These are phyloP conservation scores for Rachycentron canadum DNA, from an alignment of 2,797 vertebrate species.

Conservation along the genomic window DNA sequence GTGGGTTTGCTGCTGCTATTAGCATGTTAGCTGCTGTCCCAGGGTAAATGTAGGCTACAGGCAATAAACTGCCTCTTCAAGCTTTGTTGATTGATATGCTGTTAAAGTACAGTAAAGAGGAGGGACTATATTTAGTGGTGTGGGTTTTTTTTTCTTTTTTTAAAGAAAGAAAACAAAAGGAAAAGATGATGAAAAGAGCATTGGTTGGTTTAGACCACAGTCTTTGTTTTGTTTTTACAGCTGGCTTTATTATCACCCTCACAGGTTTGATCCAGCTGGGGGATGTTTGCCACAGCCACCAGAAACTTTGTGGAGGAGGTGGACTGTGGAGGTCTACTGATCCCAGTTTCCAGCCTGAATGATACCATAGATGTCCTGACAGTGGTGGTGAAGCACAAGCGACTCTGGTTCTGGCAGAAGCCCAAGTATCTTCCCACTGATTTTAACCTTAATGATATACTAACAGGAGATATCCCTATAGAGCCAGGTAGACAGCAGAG, in stretches of 20 bases:
- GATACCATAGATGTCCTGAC: conserved; percentile 87
- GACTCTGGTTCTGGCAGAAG: conserved; percentile 92
- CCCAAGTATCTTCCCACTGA: conserved; percentile 90
- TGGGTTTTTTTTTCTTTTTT: too few relatives aligned
- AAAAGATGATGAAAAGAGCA: background rate
- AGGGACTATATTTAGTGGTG: background rate
- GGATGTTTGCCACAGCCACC: conserved; percentile 95
- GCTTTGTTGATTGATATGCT: background rate
- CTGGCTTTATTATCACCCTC: background rate
- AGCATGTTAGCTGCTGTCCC: background rate
- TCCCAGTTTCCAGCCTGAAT: conserved; percentile 89
- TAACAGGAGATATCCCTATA: conserved; percentile 84
- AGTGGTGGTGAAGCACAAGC: conserved; percentile 90
- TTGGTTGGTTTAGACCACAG: background rate
- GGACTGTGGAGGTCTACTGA: conserved; percentile 87
- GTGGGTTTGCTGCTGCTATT: background rate
- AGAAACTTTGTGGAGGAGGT: conserved; percentile 92
- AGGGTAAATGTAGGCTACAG: too few relatives aligned
- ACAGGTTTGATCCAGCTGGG: conserved; percentile 27
- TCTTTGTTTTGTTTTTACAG: background rate
- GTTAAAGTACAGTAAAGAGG: too few relatives aligned
- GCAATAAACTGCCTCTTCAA: too few relatives aligned
- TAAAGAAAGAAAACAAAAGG: background rate
- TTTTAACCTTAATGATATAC: conserved; percentile 89
- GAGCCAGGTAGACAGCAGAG: conserved; percentile 85